Conservation (phyloP, 92 coral and sea anemone genomes). For the Siderastrea siderea region DNA sequence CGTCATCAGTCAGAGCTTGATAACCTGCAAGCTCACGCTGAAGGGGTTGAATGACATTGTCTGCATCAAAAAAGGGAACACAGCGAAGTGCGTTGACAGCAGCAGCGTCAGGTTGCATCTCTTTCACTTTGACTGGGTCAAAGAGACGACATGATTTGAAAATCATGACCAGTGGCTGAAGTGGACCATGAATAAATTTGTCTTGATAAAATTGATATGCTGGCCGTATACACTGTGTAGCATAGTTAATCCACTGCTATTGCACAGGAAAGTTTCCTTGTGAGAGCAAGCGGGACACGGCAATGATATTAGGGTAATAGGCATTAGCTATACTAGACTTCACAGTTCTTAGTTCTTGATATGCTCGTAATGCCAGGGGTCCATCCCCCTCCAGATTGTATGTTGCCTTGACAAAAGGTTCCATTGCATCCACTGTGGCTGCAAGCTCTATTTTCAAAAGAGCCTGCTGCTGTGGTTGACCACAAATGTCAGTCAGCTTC, state of each 20-base stretch:
- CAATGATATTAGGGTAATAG: constrained; percentile 39
- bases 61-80: constrained; percentile 59
- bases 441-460: constrained; percentile 58
- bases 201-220: constrained; percentile 52
- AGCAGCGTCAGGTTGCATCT: constrained; percentile 57
- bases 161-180: constrained; percentile 61
- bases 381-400: constrained; percentile 72
- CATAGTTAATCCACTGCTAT: constrained; percentile 63
- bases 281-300: constrained; percentile 37
- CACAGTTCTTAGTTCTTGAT: constrained; percentile 46
- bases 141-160: constrained; percentile 60
- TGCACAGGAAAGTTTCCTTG: constrained; percentile 33
- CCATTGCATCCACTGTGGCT: constrained; percentile 52
- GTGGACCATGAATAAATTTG: constrained; percentile 61
- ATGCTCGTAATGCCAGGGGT: constrained; percentile 42
- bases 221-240: constrained; percentile 58
- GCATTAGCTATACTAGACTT: constrained; percentile 34
- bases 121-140: constrained; percentile 49
- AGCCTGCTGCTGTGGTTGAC: constrained; percentile 46
- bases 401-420: constrained; percentile 70
- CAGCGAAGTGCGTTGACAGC: constrained; percentile 41
- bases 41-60: constrained; percentile 38
- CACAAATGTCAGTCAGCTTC: constrained; percentile 41
- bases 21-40: constrained; percentile 45
- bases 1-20: constrained; percentile 41